Percentiles rank a stretch among this genome's conserved stretches.
These are phyloP conservation scores for Ancistrus triradiatus DNA, from an alignment of 2,113 vertebrate genomes.

Conservation along the genomic window DNA sequence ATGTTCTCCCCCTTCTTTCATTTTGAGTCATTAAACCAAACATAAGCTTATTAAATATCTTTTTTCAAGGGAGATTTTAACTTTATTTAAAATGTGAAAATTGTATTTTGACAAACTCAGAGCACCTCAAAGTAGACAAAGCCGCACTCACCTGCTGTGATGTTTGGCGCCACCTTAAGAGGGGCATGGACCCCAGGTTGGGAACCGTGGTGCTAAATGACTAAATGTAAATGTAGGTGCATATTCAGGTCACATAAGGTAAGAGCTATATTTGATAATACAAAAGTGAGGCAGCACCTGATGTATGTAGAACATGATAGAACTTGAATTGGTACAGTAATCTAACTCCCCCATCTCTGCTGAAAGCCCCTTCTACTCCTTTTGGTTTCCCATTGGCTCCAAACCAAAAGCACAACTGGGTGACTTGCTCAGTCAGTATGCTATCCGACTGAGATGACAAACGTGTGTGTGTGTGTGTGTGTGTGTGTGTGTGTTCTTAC, in stretches of 20 bases:
- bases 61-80: too few species aligned
- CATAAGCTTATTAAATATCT: too few species aligned
- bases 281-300: conserved; percentile 52
- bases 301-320: conserved; percentile 43
- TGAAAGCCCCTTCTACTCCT: conserved; percentile 50
- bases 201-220: too few species aligned
- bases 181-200: too few species aligned
- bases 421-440: conserved; percentile 55
- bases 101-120: too few species aligned
- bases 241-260: neutral
- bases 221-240: too few species aligned
- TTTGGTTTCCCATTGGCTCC: conserved; percentile 36
- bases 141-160: too few species aligned
- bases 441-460: conserved; percentile 21
- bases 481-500: conserved; percentile 21
- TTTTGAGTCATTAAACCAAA: too few species aligned
- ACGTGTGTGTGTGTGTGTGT: conserved; percentile 16
- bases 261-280: conserved; percentile 40
- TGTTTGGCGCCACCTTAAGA: too few species aligned
- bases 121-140: too few species aligned
- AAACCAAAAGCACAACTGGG: conserved; percentile 25
- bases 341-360: conserved; percentile 50
- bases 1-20: too few species aligned
- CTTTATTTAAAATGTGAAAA: too few species aligned
- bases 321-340: conserved; percentile 39